phyloP scores from a whole-genome alignment of 2,797 vertebrate species.

The Malurus leucopterus region DNA sequence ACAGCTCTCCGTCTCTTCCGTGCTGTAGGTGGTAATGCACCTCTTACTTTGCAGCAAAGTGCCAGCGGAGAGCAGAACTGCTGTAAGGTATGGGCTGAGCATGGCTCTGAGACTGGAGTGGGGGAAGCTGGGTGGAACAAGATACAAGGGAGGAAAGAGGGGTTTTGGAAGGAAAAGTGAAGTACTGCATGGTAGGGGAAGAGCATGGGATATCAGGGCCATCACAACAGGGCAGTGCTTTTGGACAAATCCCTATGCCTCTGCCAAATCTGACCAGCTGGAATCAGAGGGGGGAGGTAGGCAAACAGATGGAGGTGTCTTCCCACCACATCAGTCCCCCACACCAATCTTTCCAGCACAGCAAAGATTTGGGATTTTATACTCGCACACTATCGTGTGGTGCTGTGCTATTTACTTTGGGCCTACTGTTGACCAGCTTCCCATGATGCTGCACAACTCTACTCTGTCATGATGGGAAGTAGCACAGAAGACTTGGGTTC shows the following conservation, averaged over 20 bases:
- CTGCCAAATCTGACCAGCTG: background rate
- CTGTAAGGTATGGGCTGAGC: background rate
- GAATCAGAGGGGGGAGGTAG: background rate
- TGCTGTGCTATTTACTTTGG: background rate
- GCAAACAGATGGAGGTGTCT: background rate
- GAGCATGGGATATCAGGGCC: background rate
- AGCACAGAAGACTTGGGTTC: background rate
- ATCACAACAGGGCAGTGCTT: background rate
- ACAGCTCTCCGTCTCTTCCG: background rate
- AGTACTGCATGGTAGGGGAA: background rate
- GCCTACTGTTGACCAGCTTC: background rate
- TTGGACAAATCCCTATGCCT: background rate
- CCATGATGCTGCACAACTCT: background rate
- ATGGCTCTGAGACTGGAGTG: background rate
- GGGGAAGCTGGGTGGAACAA: background rate
- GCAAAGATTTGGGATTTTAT: background rate
- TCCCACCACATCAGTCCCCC: background rate
- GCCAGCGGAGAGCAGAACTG: background rate
- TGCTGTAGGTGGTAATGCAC: background rate
- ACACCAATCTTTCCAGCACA: background rate
- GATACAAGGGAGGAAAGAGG: background rate
- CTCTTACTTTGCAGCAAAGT: conserved; percentile 12
- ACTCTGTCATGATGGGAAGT: background rate
- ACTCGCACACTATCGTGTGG: accelerated
- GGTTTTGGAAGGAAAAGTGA: background rate